A percentile compares a stretch with the other conserved stretches of the same genome.
These are phyloP conservation scores for Darevskia mixta DNA, from an alignment of 2,797 vertebrate species.

Conservation along the genomic window DNA sequence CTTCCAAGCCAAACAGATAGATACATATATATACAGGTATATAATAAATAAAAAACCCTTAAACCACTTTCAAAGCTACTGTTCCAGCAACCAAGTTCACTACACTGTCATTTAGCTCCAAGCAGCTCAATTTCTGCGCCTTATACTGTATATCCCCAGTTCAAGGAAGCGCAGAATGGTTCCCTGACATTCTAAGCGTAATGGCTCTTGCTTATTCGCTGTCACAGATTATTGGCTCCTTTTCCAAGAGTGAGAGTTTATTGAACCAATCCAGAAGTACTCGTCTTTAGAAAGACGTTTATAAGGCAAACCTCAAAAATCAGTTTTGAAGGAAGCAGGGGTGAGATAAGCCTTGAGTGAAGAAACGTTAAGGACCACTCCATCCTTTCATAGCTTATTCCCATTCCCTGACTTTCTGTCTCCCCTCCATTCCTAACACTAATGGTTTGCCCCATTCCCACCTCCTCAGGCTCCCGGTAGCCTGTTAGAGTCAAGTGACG, in stretches of 20 bases:
- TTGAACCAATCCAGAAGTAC: not conserved
- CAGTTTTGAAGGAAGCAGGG: not conserved
- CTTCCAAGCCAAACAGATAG: too few relatives aligned
- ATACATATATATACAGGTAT: too few relatives aligned
- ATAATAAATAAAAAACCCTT: too few relatives aligned
- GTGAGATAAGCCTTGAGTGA: not conserved
- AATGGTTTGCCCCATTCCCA: not conserved
- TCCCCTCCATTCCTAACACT: fast-evolving
- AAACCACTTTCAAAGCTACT: not conserved
- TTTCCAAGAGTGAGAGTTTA: not conserved
- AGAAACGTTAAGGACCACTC: not conserved
- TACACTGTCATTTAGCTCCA: too few relatives aligned
- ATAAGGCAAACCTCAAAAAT: not conserved
- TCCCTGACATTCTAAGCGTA: too few relatives aligned
- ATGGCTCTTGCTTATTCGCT: too few relatives aligned
- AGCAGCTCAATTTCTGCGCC: not conserved
- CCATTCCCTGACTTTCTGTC: fast-evolving
- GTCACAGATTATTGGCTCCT: not conserved
- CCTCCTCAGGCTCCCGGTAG: fast-evolving
- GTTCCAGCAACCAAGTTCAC: too few relatives aligned
- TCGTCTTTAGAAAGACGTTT: not conserved
- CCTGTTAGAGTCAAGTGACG: constrained; percentile 20
- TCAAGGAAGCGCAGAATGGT: too few relatives aligned
- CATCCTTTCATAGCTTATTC: fast-evolving
- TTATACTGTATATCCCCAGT: not conserved